Conservation (phyloP, 1,140 invertebrate species). For the Papilio glaucus region DNA sequence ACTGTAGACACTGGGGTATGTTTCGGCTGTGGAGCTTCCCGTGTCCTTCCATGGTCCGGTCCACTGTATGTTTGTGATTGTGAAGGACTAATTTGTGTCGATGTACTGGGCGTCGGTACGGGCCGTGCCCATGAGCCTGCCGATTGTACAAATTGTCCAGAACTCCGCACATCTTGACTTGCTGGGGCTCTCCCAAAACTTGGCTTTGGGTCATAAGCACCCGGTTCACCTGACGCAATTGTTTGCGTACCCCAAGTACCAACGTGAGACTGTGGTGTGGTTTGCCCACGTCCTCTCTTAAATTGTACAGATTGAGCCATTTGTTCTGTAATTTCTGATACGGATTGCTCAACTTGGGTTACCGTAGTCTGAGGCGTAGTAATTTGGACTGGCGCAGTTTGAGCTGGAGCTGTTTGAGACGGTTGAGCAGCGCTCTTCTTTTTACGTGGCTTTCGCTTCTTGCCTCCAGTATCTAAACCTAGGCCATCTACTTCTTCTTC, state of each 20-base stretch:
- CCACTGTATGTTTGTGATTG: background rate
- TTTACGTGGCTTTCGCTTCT: slow-evolving; percentile 52
- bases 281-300: background rate
- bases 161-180: background rate
- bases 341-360: background rate
- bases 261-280: background rate
- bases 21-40: background rate
- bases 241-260: background rate
- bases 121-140: background rate
- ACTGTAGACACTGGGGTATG: slow-evolving; percentile 3
- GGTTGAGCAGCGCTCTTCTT: slow-evolving; percentile 46
- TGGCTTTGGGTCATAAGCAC: background rate
- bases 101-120: no score
- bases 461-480: slow-evolving; percentile 44
- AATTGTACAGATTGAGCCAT: background rate
- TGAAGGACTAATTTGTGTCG: background rate
- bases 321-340: slow-evolving; percentile 1
- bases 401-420: background rate
- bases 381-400: background rate
- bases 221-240: background rate
- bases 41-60: background rate
- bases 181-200: background rate
- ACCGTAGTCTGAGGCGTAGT: background rate
- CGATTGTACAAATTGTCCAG: background rate
- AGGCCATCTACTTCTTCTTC: slow-evolving; percentile 48